Conservation (phyloP, 2,797 vertebrate species). For the Bradypus variegatus region DNA sequence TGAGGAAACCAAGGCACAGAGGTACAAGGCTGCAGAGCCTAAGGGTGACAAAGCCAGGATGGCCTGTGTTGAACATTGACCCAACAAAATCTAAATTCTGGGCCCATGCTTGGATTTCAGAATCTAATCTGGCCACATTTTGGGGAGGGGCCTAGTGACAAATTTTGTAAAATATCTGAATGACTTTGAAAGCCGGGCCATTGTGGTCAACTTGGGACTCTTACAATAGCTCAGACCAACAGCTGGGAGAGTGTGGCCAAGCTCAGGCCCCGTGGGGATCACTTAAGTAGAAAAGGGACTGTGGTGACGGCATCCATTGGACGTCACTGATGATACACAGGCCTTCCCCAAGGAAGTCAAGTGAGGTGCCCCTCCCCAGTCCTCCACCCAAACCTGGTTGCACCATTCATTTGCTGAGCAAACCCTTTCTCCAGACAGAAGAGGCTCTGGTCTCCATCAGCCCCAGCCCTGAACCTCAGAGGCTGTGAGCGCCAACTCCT, state of each 20-base stretch:
- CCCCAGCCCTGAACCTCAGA: not conserved
- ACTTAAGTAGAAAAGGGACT: not conserved
- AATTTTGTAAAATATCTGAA: not conserved
- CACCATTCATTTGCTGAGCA: not conserved
- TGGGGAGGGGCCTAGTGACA: not conserved
- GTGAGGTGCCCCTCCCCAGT: not conserved
- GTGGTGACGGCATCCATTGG: rapidly evolving
- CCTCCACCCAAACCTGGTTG: rapidly evolving
- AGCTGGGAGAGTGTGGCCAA: not conserved
- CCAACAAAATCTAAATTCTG: not conserved
- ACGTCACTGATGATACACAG: not conserved
- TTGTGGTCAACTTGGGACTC: not conserved
- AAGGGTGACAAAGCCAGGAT: no score
- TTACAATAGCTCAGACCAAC: not conserved
- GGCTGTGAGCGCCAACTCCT: rapidly evolving
- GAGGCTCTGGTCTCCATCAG: not conserved
- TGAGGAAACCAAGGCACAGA: not conserved
- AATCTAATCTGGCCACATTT: not conserved
- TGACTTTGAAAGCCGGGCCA: not conserved
- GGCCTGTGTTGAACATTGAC: not conserved
- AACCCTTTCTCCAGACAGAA: not conserved
- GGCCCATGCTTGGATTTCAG: not conserved
- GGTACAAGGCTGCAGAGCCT: no score
- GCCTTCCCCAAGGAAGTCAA: not conserved
- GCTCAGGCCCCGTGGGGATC: not conserved